Evolutionary conservation across 2,888 invertebrate species (phyloP).

Genomic region (Melieria picta): DNA sequence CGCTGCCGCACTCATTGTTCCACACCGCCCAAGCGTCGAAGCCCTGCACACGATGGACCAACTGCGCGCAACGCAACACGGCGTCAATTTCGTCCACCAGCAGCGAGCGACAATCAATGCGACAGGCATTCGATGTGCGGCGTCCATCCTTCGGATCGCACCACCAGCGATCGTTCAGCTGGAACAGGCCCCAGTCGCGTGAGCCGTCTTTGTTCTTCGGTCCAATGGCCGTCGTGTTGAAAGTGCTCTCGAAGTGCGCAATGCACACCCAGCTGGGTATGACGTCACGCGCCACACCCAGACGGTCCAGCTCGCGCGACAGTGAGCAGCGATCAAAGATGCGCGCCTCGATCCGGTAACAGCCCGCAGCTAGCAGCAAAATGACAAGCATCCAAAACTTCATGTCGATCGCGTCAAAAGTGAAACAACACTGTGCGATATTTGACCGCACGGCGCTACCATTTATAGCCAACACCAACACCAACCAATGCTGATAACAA

Average conservation of each 20-base stretch:
- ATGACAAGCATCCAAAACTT: too few relatives aligned
- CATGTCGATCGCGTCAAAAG: too few relatives aligned
- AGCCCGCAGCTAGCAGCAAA: background rate
- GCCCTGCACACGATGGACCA: conserved; percentile 42
- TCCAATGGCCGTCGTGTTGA: conserved; percentile 62
- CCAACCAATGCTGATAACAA: too few relatives aligned
- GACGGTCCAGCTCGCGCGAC: conserved; percentile 41
- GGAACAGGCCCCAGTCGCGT: conserved; percentile 53
- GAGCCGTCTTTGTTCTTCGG: conserved; percentile 64
- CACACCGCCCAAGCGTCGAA: conserved; percentile 49
- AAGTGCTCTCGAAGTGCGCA: conserved; percentile 38
- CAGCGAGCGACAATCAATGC: conserved; percentile 43
- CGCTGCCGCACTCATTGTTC: conserved; percentile 28
- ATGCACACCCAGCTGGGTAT: conserved; percentile 43
- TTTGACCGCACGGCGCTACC: too few relatives aligned
- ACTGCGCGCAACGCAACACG: conserved; percentile 44
- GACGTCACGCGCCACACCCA: conserved; percentile 34
- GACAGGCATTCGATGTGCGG: conserved; percentile 42
- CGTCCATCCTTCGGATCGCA: conserved; percentile 40
- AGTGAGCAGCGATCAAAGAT: conserved; percentile 32
- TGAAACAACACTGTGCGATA: too few relatives aligned
- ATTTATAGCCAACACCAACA: too few relatives aligned
- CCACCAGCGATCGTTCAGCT: conserved; percentile 52
- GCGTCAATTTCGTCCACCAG: conserved; percentile 43
- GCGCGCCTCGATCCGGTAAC: background rate